Percentiles rank a stretch among this genome's conserved stretches.
Conservation (phyloP, 2,113 vertebrate species). For the Illadopsis cleaveri region DNA sequence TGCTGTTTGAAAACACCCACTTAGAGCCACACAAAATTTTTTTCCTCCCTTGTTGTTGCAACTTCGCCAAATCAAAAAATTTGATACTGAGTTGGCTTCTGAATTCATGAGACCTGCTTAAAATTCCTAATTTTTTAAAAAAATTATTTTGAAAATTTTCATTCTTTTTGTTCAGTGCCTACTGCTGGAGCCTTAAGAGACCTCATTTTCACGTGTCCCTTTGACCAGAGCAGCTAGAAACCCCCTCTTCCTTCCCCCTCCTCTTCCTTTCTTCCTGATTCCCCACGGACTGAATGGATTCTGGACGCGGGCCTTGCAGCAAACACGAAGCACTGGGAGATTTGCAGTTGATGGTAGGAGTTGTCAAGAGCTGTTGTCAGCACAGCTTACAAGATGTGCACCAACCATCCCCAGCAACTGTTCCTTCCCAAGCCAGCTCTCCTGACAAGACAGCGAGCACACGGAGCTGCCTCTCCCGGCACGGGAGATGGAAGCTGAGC, state of each 20-base stretch:
- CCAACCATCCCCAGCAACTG: slow-evolving; percentile 11
- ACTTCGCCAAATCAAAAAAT: not conserved
- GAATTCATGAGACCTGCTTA: not conserved
- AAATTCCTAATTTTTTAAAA: not conserved
- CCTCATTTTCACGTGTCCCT: rapidly evolving
- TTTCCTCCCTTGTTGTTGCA: not conserved
- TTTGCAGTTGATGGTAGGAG: slow-evolving; percentile 4
- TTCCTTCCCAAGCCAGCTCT: not conserved
- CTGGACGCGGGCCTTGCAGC: not conserved
- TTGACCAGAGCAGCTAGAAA: not conserved
- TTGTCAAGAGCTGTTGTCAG: slow-evolving; percentile 48
- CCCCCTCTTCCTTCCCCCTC: not conserved
- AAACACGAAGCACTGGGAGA: not conserved
- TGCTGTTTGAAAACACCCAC: slow-evolving; percentile 54
- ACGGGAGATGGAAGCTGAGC: not conserved
- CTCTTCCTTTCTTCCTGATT: not conserved
- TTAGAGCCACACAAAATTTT: not conserved
- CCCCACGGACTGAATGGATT: rapidly evolving
- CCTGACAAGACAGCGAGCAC: not conserved
- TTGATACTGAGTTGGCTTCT: not conserved
- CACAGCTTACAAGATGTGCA: not conserved
- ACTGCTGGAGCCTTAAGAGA: not conserved
- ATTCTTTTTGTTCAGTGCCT: not conserved
- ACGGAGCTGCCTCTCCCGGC: not conserved
- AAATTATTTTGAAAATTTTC: not conserved